Evolutionary conservation across 2,888 invertebrate species (phyloP), one percentile per base, ranked within the genome.

Genomic region (Hipparchia semele): DNA sequence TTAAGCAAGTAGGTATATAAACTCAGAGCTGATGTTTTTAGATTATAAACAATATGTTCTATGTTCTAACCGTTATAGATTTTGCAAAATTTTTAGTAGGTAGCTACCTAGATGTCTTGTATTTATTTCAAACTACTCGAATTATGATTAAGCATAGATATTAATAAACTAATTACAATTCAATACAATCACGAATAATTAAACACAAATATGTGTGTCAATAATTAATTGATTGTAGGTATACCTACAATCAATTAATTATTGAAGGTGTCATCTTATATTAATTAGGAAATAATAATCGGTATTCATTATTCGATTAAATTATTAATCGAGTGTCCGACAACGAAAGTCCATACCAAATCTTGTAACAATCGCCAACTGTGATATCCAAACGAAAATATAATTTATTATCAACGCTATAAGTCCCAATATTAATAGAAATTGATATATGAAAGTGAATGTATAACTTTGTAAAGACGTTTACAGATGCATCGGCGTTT

Each of bases 391-490:
- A 56, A 70, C 64, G 45, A 66, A 71, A 66, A 60, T 61, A 33
- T 61, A 51, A 6, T 10, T 71, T 71, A 67, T 60, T 33, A 7
- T 12, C 2, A 2, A 33, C 45, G 1, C 0, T 1, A 45, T 61
- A 71, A 67, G 54, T 10, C 4, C 13, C 46, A 62, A 12, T 62
- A n/a, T 59, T n/a, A 45, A 3, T 53, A 56, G 4, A 46, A 46
- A 54, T 62, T 39, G 12, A 62, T 49, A 8, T 68, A 49, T 62
- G 53, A 53, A 68, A 53, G 65, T 70, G 73, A 59, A 73, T 66
- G 33, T 62, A 69, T 73, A 76, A 75, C 66, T 72, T 73, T 75
- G 73, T 74, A 72, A 75, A 66, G 75, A 73, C 75, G 61, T 71
- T 71, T 64, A 71, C 71, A 68, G 72, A 71, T 73, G 76, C 73